A percentile compares a stretch with the other conserved stretches of the same genome.
These are phyloP conservation scores for Chorisops tibialis DNA, from an alignment of 2,888 invertebrate species.

Conservation along the genomic window DNA sequence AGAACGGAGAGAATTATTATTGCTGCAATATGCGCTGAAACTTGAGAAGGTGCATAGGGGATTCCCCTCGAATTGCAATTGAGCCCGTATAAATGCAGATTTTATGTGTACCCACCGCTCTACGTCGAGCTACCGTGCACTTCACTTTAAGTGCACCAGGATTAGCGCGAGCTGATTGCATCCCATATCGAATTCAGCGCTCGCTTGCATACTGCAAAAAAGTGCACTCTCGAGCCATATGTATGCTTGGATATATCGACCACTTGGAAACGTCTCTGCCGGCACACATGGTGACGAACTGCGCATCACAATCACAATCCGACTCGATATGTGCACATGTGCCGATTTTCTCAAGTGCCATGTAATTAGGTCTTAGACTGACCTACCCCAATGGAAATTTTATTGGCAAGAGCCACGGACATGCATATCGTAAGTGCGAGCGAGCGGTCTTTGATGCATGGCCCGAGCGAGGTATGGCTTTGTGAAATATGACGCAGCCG, in stretches of 20 bases:
- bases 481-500: too few relatives aligned
- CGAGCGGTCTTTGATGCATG: constrained; percentile 18
- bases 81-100: neutral
- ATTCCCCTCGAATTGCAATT: constrained; percentile 12
- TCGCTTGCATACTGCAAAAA: too few relatives aligned
- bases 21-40: constrained; percentile 9
- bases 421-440: neutral
- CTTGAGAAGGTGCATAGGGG: constrained; percentile 10
- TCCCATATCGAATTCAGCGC: neutral
- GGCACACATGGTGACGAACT: too few relatives aligned
- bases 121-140: too few relatives aligned
- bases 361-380: constrained; percentile 18
- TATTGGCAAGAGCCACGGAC: constrained; percentile 4
- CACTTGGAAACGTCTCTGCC: too few relatives aligned
- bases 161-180: constrained; percentile 11
- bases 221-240: too few relatives aligned
- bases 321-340: neutral
- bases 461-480: neutral
- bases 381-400: constrained; percentile 23
- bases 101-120: neutral
- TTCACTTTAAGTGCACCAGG: constrained; percentile 4
- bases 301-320: too few relatives aligned
- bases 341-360: neutral
- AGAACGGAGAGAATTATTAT: neutral
- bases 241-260: too few relatives aligned